Conservation (phyloP, 2,797 vertebrate species). For the Oceanodroma leucorhoa region DNA sequence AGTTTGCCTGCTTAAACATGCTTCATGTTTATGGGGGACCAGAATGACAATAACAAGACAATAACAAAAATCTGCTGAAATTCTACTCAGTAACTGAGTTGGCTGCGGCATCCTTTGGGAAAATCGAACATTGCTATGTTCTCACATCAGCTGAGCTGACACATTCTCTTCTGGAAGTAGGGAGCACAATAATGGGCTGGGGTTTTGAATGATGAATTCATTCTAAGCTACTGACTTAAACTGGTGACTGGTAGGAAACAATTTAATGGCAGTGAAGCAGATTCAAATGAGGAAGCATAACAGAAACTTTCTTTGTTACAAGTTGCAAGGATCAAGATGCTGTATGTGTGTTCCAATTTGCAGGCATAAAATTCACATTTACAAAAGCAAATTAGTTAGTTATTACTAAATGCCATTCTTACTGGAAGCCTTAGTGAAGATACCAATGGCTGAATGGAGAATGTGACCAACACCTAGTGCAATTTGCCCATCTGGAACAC, state of each 20-base stretch:
- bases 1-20: background rate
- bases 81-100: background rate
- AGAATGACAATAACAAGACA: background rate
- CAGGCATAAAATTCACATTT: background rate
- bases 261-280: background rate
- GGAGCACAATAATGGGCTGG: background rate
- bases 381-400: background rate
- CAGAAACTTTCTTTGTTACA: background rate
- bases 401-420: background rate
- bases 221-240: background rate
- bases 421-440: background rate
- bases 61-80: background rate
- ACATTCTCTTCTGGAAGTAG: background rate
- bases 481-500: background rate
- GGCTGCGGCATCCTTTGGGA: background rate
- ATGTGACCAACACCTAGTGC: too few species aligned
- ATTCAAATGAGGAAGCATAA: background rate
- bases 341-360: background rate
- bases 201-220: background rate
- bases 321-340: background rate
- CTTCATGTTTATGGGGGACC: background rate
- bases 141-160: background rate
- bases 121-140: background rate
- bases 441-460: background rate
- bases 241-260: background rate